Conservation (phyloP, 2,113 vertebrate species). For the Clinocottus analis region DNA sequence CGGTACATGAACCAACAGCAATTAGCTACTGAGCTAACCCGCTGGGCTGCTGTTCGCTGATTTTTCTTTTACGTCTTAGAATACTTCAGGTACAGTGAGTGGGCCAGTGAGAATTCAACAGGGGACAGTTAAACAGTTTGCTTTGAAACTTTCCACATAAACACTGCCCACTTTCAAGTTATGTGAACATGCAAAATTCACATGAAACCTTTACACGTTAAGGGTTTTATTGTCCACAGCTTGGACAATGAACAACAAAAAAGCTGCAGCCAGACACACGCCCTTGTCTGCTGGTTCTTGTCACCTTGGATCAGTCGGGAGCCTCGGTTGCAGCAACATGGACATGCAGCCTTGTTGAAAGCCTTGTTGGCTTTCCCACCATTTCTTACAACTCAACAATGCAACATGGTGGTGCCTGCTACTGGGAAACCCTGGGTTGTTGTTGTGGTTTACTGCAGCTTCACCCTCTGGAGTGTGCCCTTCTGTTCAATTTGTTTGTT, state of each 20-base stretch:
- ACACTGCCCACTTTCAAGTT: neutral
- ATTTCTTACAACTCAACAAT: neutral
- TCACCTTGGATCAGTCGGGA: neutral
- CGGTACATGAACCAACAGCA: constrained; percentile 47
- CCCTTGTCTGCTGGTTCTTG: neutral
- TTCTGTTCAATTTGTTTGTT: neutral
- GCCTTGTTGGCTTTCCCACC: neutral
- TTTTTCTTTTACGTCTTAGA: constrained; percentile 16
- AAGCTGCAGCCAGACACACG: neutral
- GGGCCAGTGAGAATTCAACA: neutral
- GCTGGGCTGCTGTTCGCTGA: constrained; percentile 22
- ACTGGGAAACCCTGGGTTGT: neutral
- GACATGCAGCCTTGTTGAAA: neutral
- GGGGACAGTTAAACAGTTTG: neutral
- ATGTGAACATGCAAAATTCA: neutral
- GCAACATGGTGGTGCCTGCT: neutral
- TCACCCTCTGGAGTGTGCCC: neutral
- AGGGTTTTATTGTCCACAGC: neutral
- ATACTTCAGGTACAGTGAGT: constrained; percentile 3
- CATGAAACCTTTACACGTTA: neutral
- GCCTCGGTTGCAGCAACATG: too few relatives aligned
- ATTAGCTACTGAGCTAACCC: constrained; percentile 42
- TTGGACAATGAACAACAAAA: neutral
- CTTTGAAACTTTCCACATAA: neutral
- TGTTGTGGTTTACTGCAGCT: neutral